Base-by-base conservation (phyloP, 1,140 invertebrate genomes). In the Elymnias hypermnestra region DNA sequence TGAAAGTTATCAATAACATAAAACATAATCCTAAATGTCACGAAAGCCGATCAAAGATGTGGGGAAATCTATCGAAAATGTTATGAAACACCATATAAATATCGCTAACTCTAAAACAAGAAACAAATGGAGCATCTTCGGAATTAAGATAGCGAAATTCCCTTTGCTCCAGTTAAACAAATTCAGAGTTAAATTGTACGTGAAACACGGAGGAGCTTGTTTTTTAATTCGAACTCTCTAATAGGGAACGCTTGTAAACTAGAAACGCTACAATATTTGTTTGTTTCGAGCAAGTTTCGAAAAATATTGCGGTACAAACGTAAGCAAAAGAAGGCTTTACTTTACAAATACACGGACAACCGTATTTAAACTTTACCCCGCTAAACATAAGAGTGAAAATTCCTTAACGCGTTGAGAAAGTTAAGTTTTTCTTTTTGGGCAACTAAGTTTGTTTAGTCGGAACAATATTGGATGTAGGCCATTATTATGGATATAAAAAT, bases 381-480 rank as follows among this genome's bases (percentile, higher is more conserved):
- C 7, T 22, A 7, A 1, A 1, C 17, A 35, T 40, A 48, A 19
- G 12, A 4, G 2, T 10, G 0, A 9, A 12, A 22, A 26, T n/a
- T 10, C 9, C 29, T 35, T 48, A n/a, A n/a, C n/a, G n/a, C n/a
- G n/a, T n/a, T n/a, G 14, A 18, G 5, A 21, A 21, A 14, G 9
- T 17, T 25, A 35, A 14, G 4, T 18, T 36, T 22, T 25, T 49
- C 22, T 48, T 49, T 41, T 19, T 42, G 46, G 36, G 10, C 38
- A 36, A 36, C 17, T 10, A 51, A 44, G 41, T 51, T 51, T 33
- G 26, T 44, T 51, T 44, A 44, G 33, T 18, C 35, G 28, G 22
- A 37, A 38, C 48, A 43, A 51, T 49, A 41, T 49, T 49, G 38
- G 39, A 49, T 49, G 38, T 35, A 36, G 29, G 38, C 38, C 46